A percentile compares a stretch with the other conserved stretches of the same genome.
Conservation (phyloP, 1,140 invertebrate genomes). For the Pachypeltis micranthus region DNA sequence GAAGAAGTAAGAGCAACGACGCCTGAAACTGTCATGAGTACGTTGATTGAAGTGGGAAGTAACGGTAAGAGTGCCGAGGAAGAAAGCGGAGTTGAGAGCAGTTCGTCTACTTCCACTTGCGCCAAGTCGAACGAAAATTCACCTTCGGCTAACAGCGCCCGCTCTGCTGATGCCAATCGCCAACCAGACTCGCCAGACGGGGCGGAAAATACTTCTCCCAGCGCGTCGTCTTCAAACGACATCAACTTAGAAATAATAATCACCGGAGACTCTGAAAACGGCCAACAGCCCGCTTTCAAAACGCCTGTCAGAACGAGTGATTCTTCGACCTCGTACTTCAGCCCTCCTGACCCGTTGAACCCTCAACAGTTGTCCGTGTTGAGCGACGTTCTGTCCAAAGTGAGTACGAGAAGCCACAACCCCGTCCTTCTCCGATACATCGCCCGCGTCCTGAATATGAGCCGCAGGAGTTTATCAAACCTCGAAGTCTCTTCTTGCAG, state of each 20-base stretch:
- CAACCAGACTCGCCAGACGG: too few relatives aligned
- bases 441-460: slow-evolving; percentile 8
- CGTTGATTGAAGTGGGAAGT: too few relatives aligned
- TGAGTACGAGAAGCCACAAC: slow-evolving; percentile 13
- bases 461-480: slow-evolving; percentile 1
- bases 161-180: too few relatives aligned
- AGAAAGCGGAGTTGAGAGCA: too few relatives aligned
- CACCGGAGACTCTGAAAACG: too few relatives aligned
- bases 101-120: too few relatives aligned
- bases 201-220: too few relatives aligned
- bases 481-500: slow-evolving; percentile 11
- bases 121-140: too few relatives aligned
- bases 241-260: background rate
- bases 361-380: slow-evolving; percentile 11
- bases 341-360: slow-evolving; percentile 13
- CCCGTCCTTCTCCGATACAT: slow-evolving; percentile 13
- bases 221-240: background rate
- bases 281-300: too few relatives aligned
- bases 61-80: too few relatives aligned
- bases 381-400: slow-evolving; percentile 3
- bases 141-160: too few relatives aligned
- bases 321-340: slow-evolving; percentile 15
- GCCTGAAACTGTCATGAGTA: background rate
- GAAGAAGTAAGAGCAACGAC: background rate
- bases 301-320: slow-evolving; percentile 1